Conservation (phyloP, 1,140 invertebrate species). For the Drosophila obscura region DNA sequence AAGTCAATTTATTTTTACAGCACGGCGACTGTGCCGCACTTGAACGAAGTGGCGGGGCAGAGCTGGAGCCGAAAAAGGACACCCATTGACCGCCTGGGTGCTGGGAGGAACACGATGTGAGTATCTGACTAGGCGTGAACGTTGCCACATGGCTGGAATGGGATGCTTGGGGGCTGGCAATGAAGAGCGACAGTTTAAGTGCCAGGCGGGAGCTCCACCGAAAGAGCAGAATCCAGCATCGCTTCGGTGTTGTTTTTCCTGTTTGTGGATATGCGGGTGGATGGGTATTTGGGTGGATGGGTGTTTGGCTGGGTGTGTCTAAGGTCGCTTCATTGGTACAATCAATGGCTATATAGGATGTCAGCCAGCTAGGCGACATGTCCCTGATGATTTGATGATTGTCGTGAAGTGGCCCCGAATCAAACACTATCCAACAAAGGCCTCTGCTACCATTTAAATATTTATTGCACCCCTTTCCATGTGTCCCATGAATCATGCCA, state of each 20-base stretch:
- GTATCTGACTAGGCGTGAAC: slow-evolving; percentile 46
- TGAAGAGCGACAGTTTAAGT: slow-evolving; percentile 77
- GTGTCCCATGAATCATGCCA: slow-evolving; percentile 20
- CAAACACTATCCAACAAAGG: slow-evolving; percentile 1
- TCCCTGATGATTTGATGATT: slow-evolving; percentile 54
- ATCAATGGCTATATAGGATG: slow-evolving; percentile 46
- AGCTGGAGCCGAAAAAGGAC: slow-evolving; percentile 50
- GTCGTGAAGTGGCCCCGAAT: slow-evolving; percentile 26
- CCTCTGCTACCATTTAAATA: neutral
- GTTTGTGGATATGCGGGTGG: neutral
- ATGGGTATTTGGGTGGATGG: slow-evolving; percentile 21
- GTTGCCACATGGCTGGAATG: slow-evolving; percentile 15
- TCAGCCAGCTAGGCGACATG: slow-evolving; percentile 29
- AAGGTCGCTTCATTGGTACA: slow-evolving; percentile 13
- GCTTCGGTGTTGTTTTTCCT: slow-evolving; percentile 25
- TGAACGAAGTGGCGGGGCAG: slow-evolving; percentile 27
- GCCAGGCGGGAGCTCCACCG: slow-evolving; percentile 13
- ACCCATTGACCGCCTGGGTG: slow-evolving; percentile 45
- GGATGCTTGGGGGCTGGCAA: slow-evolving; percentile 41
- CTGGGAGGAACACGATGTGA: neutral
- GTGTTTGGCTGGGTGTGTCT: too few relatives aligned
- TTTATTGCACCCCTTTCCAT: neutral
- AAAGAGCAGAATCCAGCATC: slow-evolving; percentile 41
- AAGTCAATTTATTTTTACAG: slow-evolving; percentile 82
- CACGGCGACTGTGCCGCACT: slow-evolving; percentile 50